Base-by-base conservation (phyloP, 2,888 invertebrate genomes). In the Tortrix viridana region DNA sequence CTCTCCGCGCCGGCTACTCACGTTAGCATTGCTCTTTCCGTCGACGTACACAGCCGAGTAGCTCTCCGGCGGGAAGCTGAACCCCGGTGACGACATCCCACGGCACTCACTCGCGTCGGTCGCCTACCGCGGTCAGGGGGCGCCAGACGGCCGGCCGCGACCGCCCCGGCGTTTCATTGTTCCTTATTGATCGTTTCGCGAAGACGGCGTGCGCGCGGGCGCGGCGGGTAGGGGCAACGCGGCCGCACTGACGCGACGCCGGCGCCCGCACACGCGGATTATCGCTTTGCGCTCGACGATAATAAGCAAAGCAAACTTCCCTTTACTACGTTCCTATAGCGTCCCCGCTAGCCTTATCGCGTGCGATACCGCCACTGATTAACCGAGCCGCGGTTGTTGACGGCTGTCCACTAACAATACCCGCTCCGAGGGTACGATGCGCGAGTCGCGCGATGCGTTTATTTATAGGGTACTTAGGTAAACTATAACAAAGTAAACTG, bases 21-120 rank as follows among this genome's bases (percentile, higher is more conserved):
- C 90, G 81, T 85, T 86, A 72, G 79, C 79, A 79, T 76, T 78
- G 67, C 78, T 72, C 66, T 72, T 69, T 67, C 75, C 82, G 71
- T 85, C 87, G 76, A 69, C 71, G 75, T 89, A 91, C 69, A 91
- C 79, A 65, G 85, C 89, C 54, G 91, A 91, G 77, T 85, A 90
- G 69, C 82, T 88, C 80, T 89, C 85, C 73, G 91, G 91, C 62
- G 91, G 91, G 71, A 91, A 91, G 73, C 78, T 86, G 76, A 85
- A 91, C 71, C 70, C 76, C 66, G 79, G 74, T 65, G 82, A 76
- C 66, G 86, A 81, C 89, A 87, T 89, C 76, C 74, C 68, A 69
- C 66, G 67, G 65, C 69, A 72, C 71, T 65, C 79, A 81, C 81
- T 66, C 37, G 41, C 57, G 58, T 4, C 60, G 38, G 55, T 4